Base-by-base conservation (phyloP, 2,797 vertebrate species). In the Tolypeutes matacus region DNA sequence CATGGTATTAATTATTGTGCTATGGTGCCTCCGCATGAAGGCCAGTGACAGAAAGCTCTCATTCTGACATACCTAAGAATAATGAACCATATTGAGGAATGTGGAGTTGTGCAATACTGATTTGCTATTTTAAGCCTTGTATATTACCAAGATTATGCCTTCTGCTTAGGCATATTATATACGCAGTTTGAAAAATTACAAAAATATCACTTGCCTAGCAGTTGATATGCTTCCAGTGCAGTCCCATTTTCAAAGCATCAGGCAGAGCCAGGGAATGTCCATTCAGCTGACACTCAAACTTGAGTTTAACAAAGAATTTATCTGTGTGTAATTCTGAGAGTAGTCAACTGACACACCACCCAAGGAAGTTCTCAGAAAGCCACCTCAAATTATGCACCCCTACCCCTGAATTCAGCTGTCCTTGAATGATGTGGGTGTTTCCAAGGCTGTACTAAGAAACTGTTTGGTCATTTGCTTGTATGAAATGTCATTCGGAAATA, bases 201-300 rank as follows among this genome's bases (percentile, higher is more conserved):
- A 97, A 96, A 96, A 89, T 89, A 95, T 77, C 89, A 93, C 51
- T 95, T 96, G 78, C 95, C 91, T 95, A 82, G 70, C 51, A 87
- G 51, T 65, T 96, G 69, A 91, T 39, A 88, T 70, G 53, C 46
- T 95, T 56, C 86, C 14, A 8, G 75, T 75, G 27, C 36, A 75
- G 67, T 96, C 49, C n/a, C 36, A 93, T 86, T 89, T 95, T 89
- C 69, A 85, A 93, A 88, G 64, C 64, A 88, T 76, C 53, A 95
- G 27, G 56, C 56, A 93, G 49, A 93, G 23, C 27, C 4, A 27
- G 49, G 31, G 69, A 51, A 17, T 36, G 12, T 82, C 77, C 81
- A 90, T 78, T 91, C 53, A 94, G 12, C 18, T 92, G 69, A 73
- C 36, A 92, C 58, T 84, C 73, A 89, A 25, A 88, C 13, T 91